A percentile compares a stretch with the other conserved stretches of the same genome.
phyloP scores from a whole-genome alignment of 1,140 invertebrate genomes.

The Vanessa tameamea region DNA sequence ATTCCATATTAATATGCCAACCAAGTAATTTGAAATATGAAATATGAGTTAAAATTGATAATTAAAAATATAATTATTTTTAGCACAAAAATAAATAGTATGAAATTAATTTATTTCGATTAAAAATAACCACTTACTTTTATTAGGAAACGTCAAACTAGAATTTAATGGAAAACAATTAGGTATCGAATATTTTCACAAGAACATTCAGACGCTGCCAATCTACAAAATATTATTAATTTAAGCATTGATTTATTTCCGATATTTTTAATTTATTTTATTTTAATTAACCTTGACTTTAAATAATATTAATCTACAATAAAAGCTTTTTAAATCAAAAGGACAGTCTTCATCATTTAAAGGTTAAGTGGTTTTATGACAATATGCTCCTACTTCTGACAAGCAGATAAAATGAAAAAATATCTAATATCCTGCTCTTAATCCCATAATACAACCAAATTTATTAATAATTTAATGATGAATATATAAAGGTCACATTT shows the following conservation, averaged over 20 bases:
- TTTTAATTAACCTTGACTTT: not conserved
- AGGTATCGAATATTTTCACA: too few relatives aligned
- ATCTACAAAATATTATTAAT: too few relatives aligned
- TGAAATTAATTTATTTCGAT: too few relatives aligned
- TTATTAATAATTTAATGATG: not conserved
- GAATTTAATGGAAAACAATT: too few relatives aligned
- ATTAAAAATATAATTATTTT: too few relatives aligned
- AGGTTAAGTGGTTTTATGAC: conserved; percentile 3
- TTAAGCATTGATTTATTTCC: not conserved
- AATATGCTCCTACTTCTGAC: not conserved
- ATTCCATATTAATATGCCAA: too few relatives aligned
- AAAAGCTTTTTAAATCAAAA: not conserved
- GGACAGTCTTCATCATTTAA: not conserved
- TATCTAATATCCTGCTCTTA: not conserved
- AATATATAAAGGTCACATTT: not conserved
- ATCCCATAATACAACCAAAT: not conserved
- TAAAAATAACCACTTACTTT: too few relatives aligned
- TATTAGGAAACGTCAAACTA: too few relatives aligned
- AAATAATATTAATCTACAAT: not conserved
- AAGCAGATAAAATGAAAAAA: not conserved
- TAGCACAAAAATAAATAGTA: too few relatives aligned
- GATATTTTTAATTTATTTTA: not conserved
- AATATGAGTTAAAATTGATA: too few relatives aligned
- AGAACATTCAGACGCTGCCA: too few relatives aligned
- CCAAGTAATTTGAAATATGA: too few relatives aligned